Evolutionary conservation across 2,888 invertebrate species (phyloP).

Genomic region (Drosophila prostipennis): DNA sequence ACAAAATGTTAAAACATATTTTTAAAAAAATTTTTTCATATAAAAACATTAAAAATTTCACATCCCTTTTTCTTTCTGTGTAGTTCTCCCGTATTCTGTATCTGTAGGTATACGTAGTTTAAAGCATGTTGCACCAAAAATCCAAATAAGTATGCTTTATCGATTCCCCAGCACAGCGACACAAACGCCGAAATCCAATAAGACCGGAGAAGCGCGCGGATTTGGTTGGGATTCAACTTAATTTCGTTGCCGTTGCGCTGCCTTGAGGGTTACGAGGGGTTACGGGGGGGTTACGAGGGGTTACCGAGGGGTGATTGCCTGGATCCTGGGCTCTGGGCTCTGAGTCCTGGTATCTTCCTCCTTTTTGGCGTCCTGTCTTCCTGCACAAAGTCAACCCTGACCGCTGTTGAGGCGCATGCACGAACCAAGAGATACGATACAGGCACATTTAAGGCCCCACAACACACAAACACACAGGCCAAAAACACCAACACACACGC

Average conservation of each 20-base stretch:
- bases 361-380: neutral
- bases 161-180: constrained; percentile 54
- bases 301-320: constrained; percentile 17
- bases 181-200: constrained; percentile 47
- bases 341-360: constrained; percentile 27
- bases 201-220: constrained; percentile 69
- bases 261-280: constrained; percentile 6
- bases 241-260: constrained; percentile 62
- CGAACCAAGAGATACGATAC: constrained; percentile 57
- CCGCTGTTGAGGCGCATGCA: constrained; percentile 72
- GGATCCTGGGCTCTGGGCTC: constrained; percentile 10
- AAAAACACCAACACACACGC: neutral
- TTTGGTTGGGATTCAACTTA: constrained; percentile 54
- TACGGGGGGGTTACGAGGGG: constrained; percentile 2
- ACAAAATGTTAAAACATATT: too few relatives aligned
- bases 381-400: constrained; percentile 74
- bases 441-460: constrained; percentile 20
- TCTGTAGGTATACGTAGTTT: constrained; percentile 47
- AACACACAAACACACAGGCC: constrained; percentile 11
- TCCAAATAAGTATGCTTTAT: constrained; percentile 79
- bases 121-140: constrained; percentile 78
- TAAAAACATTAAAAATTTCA: too few relatives aligned
- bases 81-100: constrained; percentile 8
- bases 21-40: too few relatives aligned
- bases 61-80: neutral